A percentile compares a stretch with the other conserved stretches of the same genome.
These are phyloP conservation scores for Erebia aethiops DNA, from an alignment of 2,888 invertebrate genomes.

Conservation along the genomic window DNA sequence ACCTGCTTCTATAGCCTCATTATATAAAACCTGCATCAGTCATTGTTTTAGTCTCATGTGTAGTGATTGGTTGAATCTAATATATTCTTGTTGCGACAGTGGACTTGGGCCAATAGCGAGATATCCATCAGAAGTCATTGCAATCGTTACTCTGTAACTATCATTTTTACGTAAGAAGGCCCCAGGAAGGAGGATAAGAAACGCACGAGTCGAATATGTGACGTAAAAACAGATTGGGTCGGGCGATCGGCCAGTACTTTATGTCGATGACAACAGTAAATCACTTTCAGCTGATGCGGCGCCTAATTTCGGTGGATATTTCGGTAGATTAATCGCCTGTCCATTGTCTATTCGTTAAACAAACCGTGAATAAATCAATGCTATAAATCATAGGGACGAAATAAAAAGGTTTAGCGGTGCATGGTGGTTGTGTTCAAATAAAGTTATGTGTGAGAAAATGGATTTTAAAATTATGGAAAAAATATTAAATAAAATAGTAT, in stretches of 20 bases:
- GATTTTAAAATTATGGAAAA: no score
- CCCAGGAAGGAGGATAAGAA: neutral
- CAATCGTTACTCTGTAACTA: no score
- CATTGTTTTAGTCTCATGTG: no score
- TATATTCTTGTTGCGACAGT: no score
- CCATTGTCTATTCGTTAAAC: constrained; percentile 27
- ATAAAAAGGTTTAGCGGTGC: constrained; percentile 10
- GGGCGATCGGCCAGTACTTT: constrained; percentile 8
- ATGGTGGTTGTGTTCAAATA: neutral
- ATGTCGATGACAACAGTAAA: constrained; percentile 23
- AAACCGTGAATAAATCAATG: constrained; percentile 17
- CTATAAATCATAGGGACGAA: constrained; percentile 11
- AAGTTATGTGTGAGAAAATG: neutral
- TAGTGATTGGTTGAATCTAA: no score
- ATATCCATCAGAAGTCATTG: no score
- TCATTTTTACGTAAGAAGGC: no score
- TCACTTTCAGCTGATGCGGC: constrained; percentile 26
- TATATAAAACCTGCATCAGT: no score
- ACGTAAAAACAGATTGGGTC: constrained; percentile 14
- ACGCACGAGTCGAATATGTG: no score
- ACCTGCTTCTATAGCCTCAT: no score
- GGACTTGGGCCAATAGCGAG: no score
- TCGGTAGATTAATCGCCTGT: constrained; percentile 26
- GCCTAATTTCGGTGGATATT: constrained; percentile 24
- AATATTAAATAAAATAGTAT: no score